These are phyloP conservation scores for Atherinosoma microstoma DNA, from an alignment of 2,797 vertebrate genomes.

Conservation along the genomic window DNA sequence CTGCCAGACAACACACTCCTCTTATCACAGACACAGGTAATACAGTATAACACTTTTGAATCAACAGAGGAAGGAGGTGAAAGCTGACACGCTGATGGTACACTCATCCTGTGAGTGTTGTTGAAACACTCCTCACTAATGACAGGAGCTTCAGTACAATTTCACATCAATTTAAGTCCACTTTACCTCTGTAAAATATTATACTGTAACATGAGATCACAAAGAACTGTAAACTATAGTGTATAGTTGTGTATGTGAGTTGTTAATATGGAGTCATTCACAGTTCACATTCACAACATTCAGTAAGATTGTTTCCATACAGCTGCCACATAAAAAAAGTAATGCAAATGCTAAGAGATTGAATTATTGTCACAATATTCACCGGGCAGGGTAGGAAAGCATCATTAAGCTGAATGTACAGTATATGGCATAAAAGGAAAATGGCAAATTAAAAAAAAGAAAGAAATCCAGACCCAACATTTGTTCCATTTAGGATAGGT, in stretches of 20 bases:
- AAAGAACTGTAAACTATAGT: constrained; percentile 16
- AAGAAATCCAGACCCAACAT: background rate
- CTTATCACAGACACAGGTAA: constrained; percentile 56
- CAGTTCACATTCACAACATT: constrained; percentile 37
- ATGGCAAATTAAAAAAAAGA: background rate
- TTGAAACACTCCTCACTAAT: background rate
- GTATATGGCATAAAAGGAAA: constrained; percentile 1
- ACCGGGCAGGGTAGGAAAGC: constrained; percentile 33
- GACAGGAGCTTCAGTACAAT: background rate
- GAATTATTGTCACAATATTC: background rate
- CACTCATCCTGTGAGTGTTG: background rate
- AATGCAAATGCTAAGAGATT: background rate
- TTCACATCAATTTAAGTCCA: background rate
- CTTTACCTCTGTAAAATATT: constrained; percentile 61
- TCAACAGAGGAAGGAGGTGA: constrained; percentile 34
- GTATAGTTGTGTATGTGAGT: background rate
- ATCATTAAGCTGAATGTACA: constrained; percentile 34
- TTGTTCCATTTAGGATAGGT: background rate
- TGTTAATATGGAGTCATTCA: constrained; percentile 47
- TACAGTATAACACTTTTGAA: constrained; percentile 62
- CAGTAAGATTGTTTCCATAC: constrained; percentile 44
- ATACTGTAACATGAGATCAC: constrained; percentile 56
- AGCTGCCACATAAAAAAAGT: constrained; percentile 19
- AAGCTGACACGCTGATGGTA: constrained; percentile 17
- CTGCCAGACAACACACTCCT: constrained; percentile 58